Conservation (phyloP, 2,113 vertebrate species). For the Melanerpes aurifrons region DNA sequence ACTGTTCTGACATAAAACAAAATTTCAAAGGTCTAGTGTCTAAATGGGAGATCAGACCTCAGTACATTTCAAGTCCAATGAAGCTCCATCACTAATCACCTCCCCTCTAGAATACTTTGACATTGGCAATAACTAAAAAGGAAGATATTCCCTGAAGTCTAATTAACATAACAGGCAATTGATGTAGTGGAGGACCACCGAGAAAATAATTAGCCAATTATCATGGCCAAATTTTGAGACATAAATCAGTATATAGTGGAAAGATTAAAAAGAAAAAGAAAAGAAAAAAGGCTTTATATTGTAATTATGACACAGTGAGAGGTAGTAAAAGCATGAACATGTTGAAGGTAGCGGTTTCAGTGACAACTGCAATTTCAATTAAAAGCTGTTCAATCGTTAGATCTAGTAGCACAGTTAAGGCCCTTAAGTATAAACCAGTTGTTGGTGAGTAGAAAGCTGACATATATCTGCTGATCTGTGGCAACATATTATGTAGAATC, state of each 20-base stretch:
- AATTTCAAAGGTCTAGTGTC: conserved; percentile 50
- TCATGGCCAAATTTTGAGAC: neutral
- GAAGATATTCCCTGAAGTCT: neutral
- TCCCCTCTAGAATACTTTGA: conserved; percentile 35
- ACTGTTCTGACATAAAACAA: conserved; percentile 50
- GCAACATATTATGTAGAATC: neutral
- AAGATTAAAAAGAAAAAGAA: neutral
- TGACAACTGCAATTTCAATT: neutral
- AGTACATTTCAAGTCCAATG: conserved; percentile 3
- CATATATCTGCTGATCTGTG: neutral
- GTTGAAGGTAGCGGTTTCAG: neutral
- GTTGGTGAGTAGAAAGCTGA: neutral
- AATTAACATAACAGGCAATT: neutral
- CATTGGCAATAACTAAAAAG: neutral
- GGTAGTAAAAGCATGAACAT: neutral
- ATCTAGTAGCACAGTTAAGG: neutral
- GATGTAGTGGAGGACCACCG: neutral
- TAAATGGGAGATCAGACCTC: conserved; percentile 14
- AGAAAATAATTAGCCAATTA: conserved; percentile 14
- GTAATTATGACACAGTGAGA: neutral
- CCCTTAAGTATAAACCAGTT: neutral
- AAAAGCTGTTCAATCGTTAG: neutral
- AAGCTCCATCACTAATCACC: conserved; percentile 8
- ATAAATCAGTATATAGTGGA: neutral
- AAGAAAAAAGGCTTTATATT: neutral